Evolutionary conservation across 2,113 vertebrate genomes (phyloP).

Genomic region (Phycodurus eques): DNA sequence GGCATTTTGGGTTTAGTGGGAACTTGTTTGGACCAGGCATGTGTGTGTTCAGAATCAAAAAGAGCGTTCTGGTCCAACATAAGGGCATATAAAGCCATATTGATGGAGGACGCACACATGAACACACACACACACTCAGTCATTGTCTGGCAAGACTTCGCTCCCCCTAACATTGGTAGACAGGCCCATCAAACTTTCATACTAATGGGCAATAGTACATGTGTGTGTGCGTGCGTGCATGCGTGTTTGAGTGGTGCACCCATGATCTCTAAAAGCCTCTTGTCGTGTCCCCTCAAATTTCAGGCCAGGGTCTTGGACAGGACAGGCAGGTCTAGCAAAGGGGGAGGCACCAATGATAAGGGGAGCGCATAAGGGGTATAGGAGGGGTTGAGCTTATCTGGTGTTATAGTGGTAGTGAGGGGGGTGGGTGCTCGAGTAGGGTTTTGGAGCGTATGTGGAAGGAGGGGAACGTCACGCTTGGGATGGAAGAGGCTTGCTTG

Average conservation of each 20-base stretch:
- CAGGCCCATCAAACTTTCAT: conserved; percentile 73
- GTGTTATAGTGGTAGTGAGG: conserved; percentile 36
- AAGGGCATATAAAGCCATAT: conserved; percentile 23
- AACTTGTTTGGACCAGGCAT: conserved; percentile 28
- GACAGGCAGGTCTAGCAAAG: conserved; percentile 13
- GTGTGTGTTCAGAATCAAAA: not conserved
- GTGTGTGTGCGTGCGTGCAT: conserved; percentile 1
- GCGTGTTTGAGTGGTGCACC: conserved; percentile 7
- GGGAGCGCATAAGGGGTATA: not conserved
- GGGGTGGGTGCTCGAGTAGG: conserved; percentile 13
- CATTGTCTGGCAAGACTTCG: conserved; percentile 51
- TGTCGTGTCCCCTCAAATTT: conserved; percentile 40
- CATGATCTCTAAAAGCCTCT: conserved; percentile 28
- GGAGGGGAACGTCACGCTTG: conserved; percentile 12
- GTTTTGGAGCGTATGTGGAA: conserved; percentile 11
- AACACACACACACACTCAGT: conserved; percentile 1
- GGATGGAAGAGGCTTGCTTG: conserved; percentile 40
- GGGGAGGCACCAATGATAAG: conserved; percentile 4
- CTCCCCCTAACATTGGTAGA: conserved; percentile 51
- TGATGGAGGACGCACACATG: conserved; percentile 30
- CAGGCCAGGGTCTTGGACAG: conserved; percentile 34
- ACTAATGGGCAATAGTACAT: conserved; percentile 65
- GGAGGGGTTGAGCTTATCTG: conserved; percentile 50
- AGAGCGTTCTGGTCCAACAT: conserved; percentile 3
- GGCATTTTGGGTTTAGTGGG: conserved; percentile 16